Evolutionary conservation across 2,113 vertebrate species (phyloP).

Genomic region (Choloepus hoffmanni): DNA sequence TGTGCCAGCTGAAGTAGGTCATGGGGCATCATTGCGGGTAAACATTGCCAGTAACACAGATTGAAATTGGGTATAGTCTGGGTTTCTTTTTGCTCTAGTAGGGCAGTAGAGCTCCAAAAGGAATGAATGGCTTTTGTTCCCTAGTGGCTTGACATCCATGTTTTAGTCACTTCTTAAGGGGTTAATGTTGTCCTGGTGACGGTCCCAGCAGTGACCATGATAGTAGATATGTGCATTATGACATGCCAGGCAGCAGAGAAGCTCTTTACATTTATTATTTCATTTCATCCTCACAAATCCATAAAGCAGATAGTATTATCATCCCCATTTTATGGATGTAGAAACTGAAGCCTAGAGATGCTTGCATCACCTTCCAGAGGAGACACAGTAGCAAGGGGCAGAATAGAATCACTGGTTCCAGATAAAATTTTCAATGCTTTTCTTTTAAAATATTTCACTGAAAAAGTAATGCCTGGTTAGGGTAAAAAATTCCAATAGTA

Average conservation of each 20-base stretch:
- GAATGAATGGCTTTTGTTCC: neutral
- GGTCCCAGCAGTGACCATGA: neutral
- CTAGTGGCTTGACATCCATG: neutral
- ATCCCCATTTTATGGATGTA: neutral
- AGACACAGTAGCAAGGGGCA: neutral
- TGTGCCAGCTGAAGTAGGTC: too few species aligned
- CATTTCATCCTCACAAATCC: neutral
- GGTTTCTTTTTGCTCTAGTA: neutral
- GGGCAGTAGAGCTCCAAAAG: neutral
- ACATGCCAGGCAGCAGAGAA: neutral
- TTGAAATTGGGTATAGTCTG: neutral
- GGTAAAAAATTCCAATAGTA: conserved; percentile 18
- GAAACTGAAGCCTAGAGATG: neutral
- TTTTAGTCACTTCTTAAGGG: conserved; percentile 5
- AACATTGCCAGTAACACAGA: neutral
- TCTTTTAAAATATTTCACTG: conserved; percentile 6
- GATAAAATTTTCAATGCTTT: neutral
- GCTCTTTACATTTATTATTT: neutral
- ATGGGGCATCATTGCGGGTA: neutral
- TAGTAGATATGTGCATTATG: neutral
- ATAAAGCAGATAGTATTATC: neutral
- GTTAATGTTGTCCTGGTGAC: neutral
- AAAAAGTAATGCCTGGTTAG: neutral
- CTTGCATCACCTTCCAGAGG: neutral
- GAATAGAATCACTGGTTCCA: neutral